These are phyloP conservation scores for Zaprionus africanus DNA, from an alignment of 1,140 invertebrate species.

Conservation along the genomic window DNA sequence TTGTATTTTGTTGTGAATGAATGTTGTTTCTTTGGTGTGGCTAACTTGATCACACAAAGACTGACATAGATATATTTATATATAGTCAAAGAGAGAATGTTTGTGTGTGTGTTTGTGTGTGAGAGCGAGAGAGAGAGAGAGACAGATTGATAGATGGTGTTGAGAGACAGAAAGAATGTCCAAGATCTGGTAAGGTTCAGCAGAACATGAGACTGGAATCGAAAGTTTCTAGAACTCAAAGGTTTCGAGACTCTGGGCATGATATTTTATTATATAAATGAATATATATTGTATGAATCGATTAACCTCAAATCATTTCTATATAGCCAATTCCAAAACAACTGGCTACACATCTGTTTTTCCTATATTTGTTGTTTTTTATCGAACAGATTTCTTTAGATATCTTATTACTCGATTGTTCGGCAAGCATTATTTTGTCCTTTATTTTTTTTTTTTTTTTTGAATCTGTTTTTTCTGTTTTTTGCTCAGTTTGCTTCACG, in stretches of 20 bases:
- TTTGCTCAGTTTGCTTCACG: conserved; percentile 26
- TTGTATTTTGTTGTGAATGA: conserved; percentile 27
- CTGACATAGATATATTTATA: background rate
- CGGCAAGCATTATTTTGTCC: conserved; percentile 33
- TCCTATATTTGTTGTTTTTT: background rate
- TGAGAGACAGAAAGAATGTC: background rate
- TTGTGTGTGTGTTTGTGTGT: background rate
- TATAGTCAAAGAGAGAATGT: background rate
- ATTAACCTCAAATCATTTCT: too few species aligned
- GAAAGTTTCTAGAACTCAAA: too few species aligned
- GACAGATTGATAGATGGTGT: background rate
- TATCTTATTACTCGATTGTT: conserved; percentile 5
- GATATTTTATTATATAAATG: too few species aligned
- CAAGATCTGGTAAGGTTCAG: background rate
- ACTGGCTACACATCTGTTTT: background rate
- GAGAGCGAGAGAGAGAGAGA: background rate
- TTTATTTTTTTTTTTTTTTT: conserved; percentile 34
- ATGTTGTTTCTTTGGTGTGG: conserved; percentile 16
- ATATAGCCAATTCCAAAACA: background rate
- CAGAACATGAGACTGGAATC: background rate
- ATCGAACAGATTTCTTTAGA: background rate
- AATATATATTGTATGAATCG: too few species aligned
- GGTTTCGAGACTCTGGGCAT: background rate
- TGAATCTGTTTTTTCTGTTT: background rate
- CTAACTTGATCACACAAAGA: background rate